Evolutionary conservation across 2,888 invertebrate species (phyloP).

Genomic region (Stictocephala bisonia): DNA sequence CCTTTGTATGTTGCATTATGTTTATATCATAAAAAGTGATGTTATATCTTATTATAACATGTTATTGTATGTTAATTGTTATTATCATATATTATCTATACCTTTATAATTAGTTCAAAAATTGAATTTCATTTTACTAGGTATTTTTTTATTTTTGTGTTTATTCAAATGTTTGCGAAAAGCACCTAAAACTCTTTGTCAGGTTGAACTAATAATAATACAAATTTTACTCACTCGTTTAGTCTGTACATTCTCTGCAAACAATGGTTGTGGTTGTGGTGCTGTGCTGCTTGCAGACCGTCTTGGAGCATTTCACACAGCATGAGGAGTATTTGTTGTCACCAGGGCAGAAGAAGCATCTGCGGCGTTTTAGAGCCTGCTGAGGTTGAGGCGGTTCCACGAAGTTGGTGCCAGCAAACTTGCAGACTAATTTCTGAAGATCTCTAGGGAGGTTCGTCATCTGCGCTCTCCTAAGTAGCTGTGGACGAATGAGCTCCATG

Average conservation of each 20-base stretch:
- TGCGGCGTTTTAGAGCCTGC: slow-evolving; percentile 5
- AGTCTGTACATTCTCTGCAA: slow-evolving; percentile 1
- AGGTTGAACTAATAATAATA: not conserved
- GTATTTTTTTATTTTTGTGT: slow-evolving; percentile 1
- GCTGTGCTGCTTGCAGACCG: not conserved
- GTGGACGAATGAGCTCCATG: slow-evolving; percentile 19
- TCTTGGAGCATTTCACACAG: not conserved
- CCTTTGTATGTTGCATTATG: too few relatives aligned
- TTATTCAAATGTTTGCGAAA: not conserved
- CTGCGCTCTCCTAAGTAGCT: slow-evolving; percentile 10
- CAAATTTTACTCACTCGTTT: slow-evolving; percentile 4
- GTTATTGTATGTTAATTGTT: too few relatives aligned
- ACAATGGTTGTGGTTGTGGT: not conserved
- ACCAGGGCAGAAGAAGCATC: not conserved
- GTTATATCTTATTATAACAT: too few relatives aligned
- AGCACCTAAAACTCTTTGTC: not conserved
- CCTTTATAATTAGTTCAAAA: not conserved
- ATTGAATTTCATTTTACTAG: not conserved
- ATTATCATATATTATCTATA: too few relatives aligned
- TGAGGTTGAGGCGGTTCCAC: not conserved
- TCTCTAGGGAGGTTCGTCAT: slow-evolving; percentile 28
- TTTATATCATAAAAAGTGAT: too few relatives aligned
- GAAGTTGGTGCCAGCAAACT: slow-evolving; percentile 4
- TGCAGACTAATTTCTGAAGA: slow-evolving; percentile 8
- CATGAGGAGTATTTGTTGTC: slow-evolving; percentile 6